These are phyloP conservation scores for Drosophila merina DNA, from an alignment of 2,888 invertebrate species.

Conservation along the genomic window DNA sequence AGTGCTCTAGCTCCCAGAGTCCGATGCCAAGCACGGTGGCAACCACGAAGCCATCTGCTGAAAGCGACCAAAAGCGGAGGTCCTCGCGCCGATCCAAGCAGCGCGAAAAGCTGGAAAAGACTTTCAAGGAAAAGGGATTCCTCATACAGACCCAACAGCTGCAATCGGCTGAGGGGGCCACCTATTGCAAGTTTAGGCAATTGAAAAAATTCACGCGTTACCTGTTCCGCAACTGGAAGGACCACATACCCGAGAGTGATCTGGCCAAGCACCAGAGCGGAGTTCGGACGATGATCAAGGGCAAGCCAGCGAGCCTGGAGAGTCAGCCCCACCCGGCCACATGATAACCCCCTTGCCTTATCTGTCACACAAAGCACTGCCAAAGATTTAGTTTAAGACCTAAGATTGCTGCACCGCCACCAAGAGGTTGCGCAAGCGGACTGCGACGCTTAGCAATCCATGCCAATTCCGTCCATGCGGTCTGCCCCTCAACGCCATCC, in stretches of 20 bases:
- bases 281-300: conserved; percentile 34
- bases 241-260: conserved; percentile 90
- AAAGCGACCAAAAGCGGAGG: conserved; percentile 88
- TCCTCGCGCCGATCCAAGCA: conserved; percentile 93
- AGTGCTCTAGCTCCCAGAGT: conserved; percentile 51
- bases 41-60: conserved; percentile 22
- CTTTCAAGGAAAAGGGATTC: conserved; percentile 96
- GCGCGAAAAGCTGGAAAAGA: conserved; percentile 94
- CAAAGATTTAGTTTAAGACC: conserved; percentile 63
- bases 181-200: conserved; percentile 96
- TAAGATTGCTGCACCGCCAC: neutral
- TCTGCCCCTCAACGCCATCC: conserved; percentile 46
- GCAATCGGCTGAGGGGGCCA: conserved; percentile 96
- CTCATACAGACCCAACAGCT: conserved; percentile 96
- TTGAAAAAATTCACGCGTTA: conserved; percentile 95
- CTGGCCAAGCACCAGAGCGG: conserved; percentile 51
- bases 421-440: conserved; percentile 1
- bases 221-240: conserved; percentile 96
- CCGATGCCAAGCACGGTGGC: conserved; percentile 30
- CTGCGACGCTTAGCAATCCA: conserved; percentile 21
- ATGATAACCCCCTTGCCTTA: conserved; percentile 3
- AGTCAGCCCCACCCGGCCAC: conserved; percentile 36
- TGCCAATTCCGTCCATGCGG: conserved; percentile 70
- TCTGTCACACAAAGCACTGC: conserved; percentile 55
- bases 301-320: conserved; percentile 51